phyloP scores from a whole-genome alignment of 2,797 vertebrate genomes.

The Tokudaia muenninki region DNA sequence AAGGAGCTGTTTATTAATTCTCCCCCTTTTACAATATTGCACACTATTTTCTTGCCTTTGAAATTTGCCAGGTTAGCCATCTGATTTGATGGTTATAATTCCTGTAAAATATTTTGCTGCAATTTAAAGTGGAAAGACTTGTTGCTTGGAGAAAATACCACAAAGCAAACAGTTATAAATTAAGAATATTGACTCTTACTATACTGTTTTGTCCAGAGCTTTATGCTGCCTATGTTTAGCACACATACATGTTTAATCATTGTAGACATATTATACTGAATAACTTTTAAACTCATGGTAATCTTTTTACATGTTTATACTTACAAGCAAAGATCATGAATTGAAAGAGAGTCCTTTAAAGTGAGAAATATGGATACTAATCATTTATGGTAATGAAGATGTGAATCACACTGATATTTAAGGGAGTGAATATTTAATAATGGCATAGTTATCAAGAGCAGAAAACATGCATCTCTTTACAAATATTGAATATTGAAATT shows the following conservation, averaged over 20 bases:
- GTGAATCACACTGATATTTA: constrained; percentile 72
- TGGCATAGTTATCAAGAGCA: constrained; percentile 69
- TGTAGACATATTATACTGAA: constrained; percentile 56
- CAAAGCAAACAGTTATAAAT: constrained; percentile 40
- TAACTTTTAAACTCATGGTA: constrained; percentile 68
- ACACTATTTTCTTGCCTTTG: neutral
- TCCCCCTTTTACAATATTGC: neutral
- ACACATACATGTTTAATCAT: constrained; percentile 70
- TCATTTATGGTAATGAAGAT: constrained; percentile 75
- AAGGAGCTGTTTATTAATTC: neutral
- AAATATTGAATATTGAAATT: constrained; percentile 42
- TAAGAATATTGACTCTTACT: constrained; percentile 8
- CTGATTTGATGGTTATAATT: neutral
- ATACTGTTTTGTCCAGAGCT: neutral
- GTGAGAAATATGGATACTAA: constrained; percentile 70
- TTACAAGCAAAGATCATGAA: constrained; percentile 77
- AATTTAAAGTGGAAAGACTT: constrained; percentile 27
- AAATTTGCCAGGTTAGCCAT: neutral
- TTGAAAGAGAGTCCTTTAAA: constrained; percentile 64
- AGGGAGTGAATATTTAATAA: constrained; percentile 76
- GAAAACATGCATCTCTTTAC: constrained; percentile 43
- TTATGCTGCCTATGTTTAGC: neutral
- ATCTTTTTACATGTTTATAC: constrained; percentile 59
- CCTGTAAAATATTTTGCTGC: constrained; percentile 20
- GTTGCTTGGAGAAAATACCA: constrained; percentile 39